Evolutionary conservation across 1,140 invertebrate species (phyloP), one percentile per base, ranked within the genome.

Genomic region (Coenobita brevimanus): DNA sequence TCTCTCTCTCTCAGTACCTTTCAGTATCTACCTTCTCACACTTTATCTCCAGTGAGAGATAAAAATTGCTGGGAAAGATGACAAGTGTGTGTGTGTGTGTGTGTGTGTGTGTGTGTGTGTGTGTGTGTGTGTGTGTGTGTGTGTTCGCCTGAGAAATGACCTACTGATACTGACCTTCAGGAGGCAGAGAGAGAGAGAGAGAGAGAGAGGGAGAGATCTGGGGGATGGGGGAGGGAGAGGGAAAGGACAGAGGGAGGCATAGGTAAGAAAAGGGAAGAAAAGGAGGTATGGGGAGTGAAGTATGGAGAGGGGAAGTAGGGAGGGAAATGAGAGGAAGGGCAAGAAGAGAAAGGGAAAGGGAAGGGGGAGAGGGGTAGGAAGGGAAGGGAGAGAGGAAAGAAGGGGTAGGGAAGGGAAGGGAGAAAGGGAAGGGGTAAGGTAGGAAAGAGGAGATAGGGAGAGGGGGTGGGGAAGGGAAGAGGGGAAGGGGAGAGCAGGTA

Each of bases 91-190:
- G 73, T 76, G 38, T 76, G 73, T 76, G 38, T 76, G 73, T 76
- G 73, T 76, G 73, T 76, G 73, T 76, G 73, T 76, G 73, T 76
- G 36, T 76, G 73, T 76, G 36, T 76, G 73, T 76, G 36, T 76
- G 73, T 76, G 69, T 76, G 73, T 76, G 36, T 13, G 36, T 33
- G 24, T 33, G 38, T 17, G 8, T 6, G 24, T 30, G 69, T 33
- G 69, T 3, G 24, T 3, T 3, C n/a, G n/a, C 36, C 8, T 30
- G 46, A 17, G 6, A 50, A 50, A 50, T 6, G 46, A 50, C 6
- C 17, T 50, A 8, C 6, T 6, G 46, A 17, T 50, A 50, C 6
- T n/a, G n/a, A n/a, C n/a, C n/a, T n/a, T 13, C n/a, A 13, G 17
- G 15, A 10, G 30, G n/a, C 10, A 13, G 33, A 36, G 24, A 36